Evolutionary conservation across 1,140 invertebrate genomes (phyloP), one percentile per base, ranked within the genome.

Genomic region (Aricia agestis): DNA sequence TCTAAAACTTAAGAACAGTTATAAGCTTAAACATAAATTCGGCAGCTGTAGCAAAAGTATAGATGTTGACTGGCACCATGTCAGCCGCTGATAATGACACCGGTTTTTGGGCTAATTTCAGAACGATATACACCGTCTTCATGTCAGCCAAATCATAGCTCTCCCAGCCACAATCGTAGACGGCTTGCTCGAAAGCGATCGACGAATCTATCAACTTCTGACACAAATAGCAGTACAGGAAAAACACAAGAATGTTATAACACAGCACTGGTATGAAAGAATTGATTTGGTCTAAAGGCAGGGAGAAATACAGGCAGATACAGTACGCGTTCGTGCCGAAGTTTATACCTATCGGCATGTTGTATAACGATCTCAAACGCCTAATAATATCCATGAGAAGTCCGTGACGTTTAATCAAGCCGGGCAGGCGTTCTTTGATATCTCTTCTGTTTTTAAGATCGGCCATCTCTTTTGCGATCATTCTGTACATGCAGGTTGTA

Each of bases 1-100:
- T 52, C 59, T 63, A 63, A 63, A 63, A 63, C 18, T 63, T 63
- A 17, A 63, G 17, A 63, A 63, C 17, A 18, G 59, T 63, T 19
- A 63, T 3, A 63, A 63, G 59, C 18, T 63, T 63, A 17, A 19
- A 63, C 59, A 63, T 63, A 25, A 63, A 63, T 25, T 63, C n/a
- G 10, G 7, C 19, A 7, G 59, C 17, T 11, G 59, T 63, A 5
- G 59, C 59, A 25, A 63, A 63, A 25, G 59, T 63, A 11, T 63
- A 19, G 10, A 63, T 63, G 11, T 63, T 63, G 5, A 63, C 17
- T 10, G 59, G 59, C 10, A 63, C 59, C 59, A 63, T 63, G 11
- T 63, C 59, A 9, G 59, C 59, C 18, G 59, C 59, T 63, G 18
- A 19, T 25, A 63, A 17, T 11, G 17, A 10, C 6, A 63, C 59